Evolutionary conservation across 2,888 invertebrate species (phyloP), one percentile per base, ranked within the genome.

Genomic region (Macrophya alboannulata): DNA sequence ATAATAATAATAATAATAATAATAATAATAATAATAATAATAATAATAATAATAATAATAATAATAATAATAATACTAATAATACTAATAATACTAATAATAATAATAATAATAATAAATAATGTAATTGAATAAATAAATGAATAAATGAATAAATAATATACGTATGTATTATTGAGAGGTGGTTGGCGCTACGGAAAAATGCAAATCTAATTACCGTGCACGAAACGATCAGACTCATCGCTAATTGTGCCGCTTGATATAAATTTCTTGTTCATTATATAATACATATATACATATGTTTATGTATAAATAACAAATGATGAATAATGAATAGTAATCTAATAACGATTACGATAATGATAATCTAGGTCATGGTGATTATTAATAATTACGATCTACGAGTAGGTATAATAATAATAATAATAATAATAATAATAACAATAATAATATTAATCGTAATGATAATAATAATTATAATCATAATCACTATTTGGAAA

Each of bases 121-220:
- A 31, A 31, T 31, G n/a, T n/a, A n/a, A 65, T 10, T n/a, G 9
- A 25, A 65, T 17, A 12, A 71, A 71, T 17, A 40, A 37, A 71
- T 37, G 9, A 31, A 71, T 21, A 71, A 71, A 40, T 40, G 1
- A 40, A 71, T 37, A 17, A n/a, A 17, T 1, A 37, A 45, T 43
- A 89, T 91, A 92, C 89, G n/a, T 90, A 90, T 91, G 91, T 90
- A 91, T 92, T 91, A 90, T 87, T 88, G 37, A 86, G 85, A 86
- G 86, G 87, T 88, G 90, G 89, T 91, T 91, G 92, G 88, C 87
- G 89, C 89, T 87, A 89, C 89, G 90, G 89, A 91, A 87, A 88
- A 88, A 87, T 88, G 85, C 84, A 87, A 68, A 25, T 68, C 17
- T 31, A 15, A 37, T 31, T 37, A 31, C 68, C n/a, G n/a, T n/a